These are phyloP conservation scores for Acrossocheilus fasciatus DNA, from an alignment of 2,797 vertebrate species.

Conservation along the genomic window DNA sequence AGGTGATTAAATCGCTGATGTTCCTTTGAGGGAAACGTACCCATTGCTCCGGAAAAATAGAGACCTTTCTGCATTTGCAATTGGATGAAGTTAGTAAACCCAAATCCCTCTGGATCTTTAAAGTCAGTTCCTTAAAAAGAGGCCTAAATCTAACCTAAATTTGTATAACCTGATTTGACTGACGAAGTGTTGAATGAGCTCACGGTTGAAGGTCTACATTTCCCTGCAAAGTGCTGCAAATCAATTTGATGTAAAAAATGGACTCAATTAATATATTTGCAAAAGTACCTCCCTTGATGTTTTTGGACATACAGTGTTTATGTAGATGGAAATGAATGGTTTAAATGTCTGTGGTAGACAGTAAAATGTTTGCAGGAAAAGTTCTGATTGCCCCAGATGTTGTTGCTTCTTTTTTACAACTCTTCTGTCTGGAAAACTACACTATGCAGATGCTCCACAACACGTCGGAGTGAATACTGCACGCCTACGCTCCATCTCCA, in stretches of 20 bases:
- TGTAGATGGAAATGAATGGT: constrained; percentile 61
- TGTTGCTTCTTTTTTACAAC: constrained; percentile 62
- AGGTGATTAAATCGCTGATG: constrained; percentile 62
- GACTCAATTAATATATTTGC: constrained; percentile 46
- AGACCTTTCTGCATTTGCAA: constrained; percentile 59
- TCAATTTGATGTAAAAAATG: constrained; percentile 36
- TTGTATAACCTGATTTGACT: constrained; percentile 55
- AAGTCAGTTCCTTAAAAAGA: constrained; percentile 46
- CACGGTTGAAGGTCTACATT: constrained; percentile 34
- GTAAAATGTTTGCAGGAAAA: constrained; percentile 63
- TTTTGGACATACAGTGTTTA: constrained; percentile 55
- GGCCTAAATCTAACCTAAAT: constrained; percentile 41
- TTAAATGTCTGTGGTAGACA: constrained; percentile 61
- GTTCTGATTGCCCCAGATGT: constrained; percentile 65
- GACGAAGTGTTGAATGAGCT: constrained; percentile 50
- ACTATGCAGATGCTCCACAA: constrained; percentile 62
- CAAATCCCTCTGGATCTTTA: constrained; percentile 40
- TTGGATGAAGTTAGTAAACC: constrained; percentile 55
- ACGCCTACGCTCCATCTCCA: constrained; percentile 51
- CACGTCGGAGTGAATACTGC: constrained; percentile 43
- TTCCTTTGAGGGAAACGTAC: constrained; percentile 60
- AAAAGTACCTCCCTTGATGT: constrained; percentile 51
- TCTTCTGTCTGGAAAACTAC: constrained; percentile 66
- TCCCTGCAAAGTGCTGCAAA: constrained; percentile 40
- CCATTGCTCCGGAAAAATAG: constrained; percentile 51